A percentile compares a stretch with the other conserved stretches of the same genome.
Evolutionary conservation across 2,888 invertebrate genomes (phyloP).

Genomic region (Tetanocera ferruginea): DNA sequence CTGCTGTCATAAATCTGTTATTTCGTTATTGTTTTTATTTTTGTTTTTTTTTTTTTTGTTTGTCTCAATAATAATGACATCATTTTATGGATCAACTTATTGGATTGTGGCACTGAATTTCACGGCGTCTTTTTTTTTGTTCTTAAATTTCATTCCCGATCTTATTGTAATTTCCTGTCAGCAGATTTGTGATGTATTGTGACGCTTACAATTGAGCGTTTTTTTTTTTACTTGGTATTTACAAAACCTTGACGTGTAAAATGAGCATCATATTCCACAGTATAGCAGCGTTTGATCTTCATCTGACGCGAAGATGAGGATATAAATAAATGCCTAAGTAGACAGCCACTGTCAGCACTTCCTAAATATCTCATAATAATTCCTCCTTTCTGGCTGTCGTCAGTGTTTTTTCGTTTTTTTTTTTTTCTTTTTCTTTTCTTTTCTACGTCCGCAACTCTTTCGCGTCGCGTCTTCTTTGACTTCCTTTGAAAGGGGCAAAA

Average conservation of each 20-base stretch:
- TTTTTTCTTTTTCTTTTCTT: slow-evolving; percentile 49
- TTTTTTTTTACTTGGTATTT: background rate
- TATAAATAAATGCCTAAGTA: background rate
- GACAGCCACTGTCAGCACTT: slow-evolving; percentile 33
- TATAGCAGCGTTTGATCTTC: background rate
- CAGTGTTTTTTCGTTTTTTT: slow-evolving; percentile 49
- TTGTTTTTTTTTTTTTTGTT: background rate
- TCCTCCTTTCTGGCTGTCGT: slow-evolving; percentile 38
- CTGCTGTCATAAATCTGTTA: slow-evolving; percentile 1
- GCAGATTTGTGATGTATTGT: background rate
- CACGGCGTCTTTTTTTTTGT: no score
- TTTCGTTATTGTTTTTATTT: background rate
- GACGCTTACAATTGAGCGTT: background rate
- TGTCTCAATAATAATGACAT: background rate
- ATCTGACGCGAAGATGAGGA: background rate
- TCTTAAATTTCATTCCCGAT: no score
- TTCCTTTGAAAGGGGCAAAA: background rate
- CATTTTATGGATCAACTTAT: background rate
- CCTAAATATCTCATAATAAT: slow-evolving; percentile 22
- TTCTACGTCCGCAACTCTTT: background rate
- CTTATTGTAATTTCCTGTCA: background rate
- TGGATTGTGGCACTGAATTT: no score
- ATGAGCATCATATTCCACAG: no score
- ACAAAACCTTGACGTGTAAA: no score
- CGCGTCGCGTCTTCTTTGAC: background rate